These are phyloP conservation scores for Sinocyclocheilus rhinocerous DNA, from an alignment of 2,113 vertebrate species.

Conservation along the genomic window DNA sequence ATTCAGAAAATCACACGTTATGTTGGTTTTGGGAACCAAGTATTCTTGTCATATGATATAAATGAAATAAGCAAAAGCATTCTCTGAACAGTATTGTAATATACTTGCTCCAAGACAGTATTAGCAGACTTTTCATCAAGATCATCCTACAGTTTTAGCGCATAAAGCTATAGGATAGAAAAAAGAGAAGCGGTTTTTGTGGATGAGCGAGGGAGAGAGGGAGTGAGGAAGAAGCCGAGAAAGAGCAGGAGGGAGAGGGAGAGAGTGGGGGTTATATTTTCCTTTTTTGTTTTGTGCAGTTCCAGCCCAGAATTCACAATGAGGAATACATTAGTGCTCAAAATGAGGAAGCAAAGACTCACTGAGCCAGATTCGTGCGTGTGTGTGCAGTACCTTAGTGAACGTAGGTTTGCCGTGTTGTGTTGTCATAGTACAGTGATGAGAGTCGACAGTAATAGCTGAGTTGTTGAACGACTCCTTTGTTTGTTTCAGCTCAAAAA, in stretches of 20 bases:
- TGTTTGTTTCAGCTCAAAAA: constrained; percentile 96
- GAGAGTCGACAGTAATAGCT: constrained; percentile 95
- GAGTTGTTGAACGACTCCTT: constrained; percentile 99
- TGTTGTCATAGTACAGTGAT: constrained; percentile 98
- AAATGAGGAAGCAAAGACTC: constrained; percentile 43
- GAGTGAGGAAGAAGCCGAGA: constrained; percentile 2
- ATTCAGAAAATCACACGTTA: neutral
- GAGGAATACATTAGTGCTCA: constrained; percentile 54
- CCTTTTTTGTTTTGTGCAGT: constrained; percentile 63
- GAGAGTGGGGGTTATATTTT: constrained; percentile 52
- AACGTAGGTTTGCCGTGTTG: constrained; percentile 99
- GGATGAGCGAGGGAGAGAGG: constrained; percentile 23
- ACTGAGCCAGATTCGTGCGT: constrained; percentile 15
- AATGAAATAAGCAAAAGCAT: neutral
- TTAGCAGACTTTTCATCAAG: neutral
- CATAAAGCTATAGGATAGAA: neutral
- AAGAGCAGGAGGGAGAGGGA: constrained; percentile 14
- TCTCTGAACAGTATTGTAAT: neutral
- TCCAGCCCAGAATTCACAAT: constrained; percentile 60
- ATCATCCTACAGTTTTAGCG: neutral
- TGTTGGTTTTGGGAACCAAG: constrained; percentile 5
- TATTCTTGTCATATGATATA: neutral
- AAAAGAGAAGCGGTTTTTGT: neutral
- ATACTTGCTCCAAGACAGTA: neutral
- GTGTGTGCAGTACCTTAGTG: constrained; percentile 81